phyloP scores from a whole-genome alignment of 2,888 invertebrate genomes.

The Auanema sp. region DNA sequence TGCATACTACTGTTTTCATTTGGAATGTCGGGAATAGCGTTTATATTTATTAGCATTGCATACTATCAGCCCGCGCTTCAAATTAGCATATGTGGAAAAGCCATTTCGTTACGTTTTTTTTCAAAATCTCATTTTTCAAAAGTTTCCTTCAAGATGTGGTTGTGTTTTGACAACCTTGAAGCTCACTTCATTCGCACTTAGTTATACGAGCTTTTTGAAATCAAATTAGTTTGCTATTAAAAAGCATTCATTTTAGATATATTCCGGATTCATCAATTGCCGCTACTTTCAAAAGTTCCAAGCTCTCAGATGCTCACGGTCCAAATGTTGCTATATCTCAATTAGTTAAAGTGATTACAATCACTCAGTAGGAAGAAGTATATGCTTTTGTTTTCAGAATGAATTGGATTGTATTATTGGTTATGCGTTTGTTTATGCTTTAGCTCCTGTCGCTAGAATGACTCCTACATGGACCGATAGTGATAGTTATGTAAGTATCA shows the following conservation, averaged over 20 bases:
- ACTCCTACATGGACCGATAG: conserved; percentile 54
- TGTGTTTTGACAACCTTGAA: too few relatives aligned
- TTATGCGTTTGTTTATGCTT: conserved; percentile 55
- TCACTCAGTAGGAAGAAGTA: not conserved
- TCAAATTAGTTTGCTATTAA: not conserved
- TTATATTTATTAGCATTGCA: too few relatives aligned
- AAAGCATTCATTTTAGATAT: conserved; percentile 22
- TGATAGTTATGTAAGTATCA: conserved; percentile 21
- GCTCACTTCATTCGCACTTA: not conserved
- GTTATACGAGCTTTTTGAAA: not conserved
- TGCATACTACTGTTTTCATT: too few relatives aligned
- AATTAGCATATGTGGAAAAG: too few relatives aligned
- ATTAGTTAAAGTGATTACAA: conserved; percentile 29
- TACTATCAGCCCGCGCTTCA: too few relatives aligned
- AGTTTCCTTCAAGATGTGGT: too few relatives aligned
- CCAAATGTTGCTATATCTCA: conserved; percentile 61
- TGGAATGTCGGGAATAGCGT: too few relatives aligned
- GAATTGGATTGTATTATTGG: conserved; percentile 61
- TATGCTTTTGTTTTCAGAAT: conserved; percentile 28
- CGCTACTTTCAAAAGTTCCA: conserved; percentile 49
- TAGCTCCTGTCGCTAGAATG: conserved; percentile 62
- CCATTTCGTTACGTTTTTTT: too few relatives aligned
- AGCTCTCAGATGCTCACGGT: conserved; percentile 57
- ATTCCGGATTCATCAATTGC: conserved; percentile 45
- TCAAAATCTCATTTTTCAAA: too few relatives aligned